A percentile compares a stretch with the other conserved stretches of the same genome.
Evolutionary conservation across 2,888 invertebrate species (phyloP).

Genomic region (Drosophila niveifrons): DNA sequence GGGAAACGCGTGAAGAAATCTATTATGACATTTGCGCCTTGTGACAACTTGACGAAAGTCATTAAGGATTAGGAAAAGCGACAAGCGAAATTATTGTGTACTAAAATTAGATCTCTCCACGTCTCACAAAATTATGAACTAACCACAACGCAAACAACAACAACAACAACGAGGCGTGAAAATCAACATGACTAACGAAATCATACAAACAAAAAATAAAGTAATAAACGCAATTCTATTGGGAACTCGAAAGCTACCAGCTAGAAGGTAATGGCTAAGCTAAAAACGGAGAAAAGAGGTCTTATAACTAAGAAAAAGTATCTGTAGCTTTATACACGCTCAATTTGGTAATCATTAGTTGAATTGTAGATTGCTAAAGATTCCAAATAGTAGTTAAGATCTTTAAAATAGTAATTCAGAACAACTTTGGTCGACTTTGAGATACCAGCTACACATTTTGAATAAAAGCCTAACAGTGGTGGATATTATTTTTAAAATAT

Average conservation of each 20-base stretch:
- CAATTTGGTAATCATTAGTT: too few relatives aligned
- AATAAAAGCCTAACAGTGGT: too few relatives aligned
- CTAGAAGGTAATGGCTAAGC: neutral
- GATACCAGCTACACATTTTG: too few relatives aligned
- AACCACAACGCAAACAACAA: slow-evolving; percentile 40
- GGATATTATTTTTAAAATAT: too few relatives aligned
- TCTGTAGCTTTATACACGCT: too few relatives aligned
- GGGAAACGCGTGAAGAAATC: slow-evolving; percentile 68
- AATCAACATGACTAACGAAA: slow-evolving; percentile 13
- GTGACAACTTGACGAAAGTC: slow-evolving; percentile 80
- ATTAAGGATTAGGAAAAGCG: slow-evolving; percentile 62
- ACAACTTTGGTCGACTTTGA: too few relatives aligned
- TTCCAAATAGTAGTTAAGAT: too few relatives aligned
- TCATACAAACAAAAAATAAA: neutral
- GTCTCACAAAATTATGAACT: slow-evolving; percentile 36
- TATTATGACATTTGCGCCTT: slow-evolving; percentile 76
- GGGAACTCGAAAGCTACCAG: neutral
- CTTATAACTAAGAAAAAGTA: neutral
- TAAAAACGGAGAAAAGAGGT: neutral
- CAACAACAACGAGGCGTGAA: slow-evolving; percentile 25
- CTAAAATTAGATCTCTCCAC: slow-evolving; percentile 45
- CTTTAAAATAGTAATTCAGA: too few relatives aligned
- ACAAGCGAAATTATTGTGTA: slow-evolving; percentile 43
- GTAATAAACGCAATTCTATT: neutral
- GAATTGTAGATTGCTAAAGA: too few relatives aligned